Percentiles rank a stretch among this genome's conserved stretches.
These are phyloP conservation scores for Epinephelus malabaricus DNA, from an alignment of 2,797 vertebrate species.

Conservation along the genomic window DNA sequence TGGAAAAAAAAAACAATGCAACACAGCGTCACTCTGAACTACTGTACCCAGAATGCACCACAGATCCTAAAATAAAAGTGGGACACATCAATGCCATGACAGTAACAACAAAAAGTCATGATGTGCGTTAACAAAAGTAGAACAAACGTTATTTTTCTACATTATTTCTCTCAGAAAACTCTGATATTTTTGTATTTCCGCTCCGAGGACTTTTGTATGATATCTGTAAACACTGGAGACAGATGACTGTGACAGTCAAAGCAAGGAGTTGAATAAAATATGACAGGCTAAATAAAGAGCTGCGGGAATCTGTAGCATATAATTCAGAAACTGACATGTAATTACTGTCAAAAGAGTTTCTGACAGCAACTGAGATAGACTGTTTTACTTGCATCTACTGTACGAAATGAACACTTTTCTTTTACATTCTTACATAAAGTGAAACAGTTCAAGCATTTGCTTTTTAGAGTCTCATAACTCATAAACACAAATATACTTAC, in stretches of 20 bases:
- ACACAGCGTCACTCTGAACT: constrained; percentile 50
- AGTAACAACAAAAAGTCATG: constrained; percentile 11
- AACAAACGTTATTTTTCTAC: constrained; percentile 53
- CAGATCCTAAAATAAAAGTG: constrained; percentile 55
- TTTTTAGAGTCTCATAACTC: not conserved
- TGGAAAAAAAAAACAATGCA: constrained; percentile 57
- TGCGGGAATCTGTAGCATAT: constrained; percentile 54
- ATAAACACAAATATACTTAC: not conserved
- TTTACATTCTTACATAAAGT: constrained; percentile 13
- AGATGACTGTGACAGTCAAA: constrained; percentile 56
- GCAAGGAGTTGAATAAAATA: constrained; percentile 59
- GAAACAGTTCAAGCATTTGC: not conserved
- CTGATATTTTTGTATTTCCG: constrained; percentile 56
- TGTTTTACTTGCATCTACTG: constrained; percentile 30
- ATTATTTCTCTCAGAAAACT: constrained; percentile 33
- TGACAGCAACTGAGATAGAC: constrained; percentile 39
- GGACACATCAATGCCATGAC: constrained; percentile 45
- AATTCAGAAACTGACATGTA: constrained; percentile 65
- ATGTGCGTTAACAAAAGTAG: constrained; percentile 39
- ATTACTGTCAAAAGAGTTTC: constrained; percentile 68
- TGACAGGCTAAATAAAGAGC: constrained; percentile 75
- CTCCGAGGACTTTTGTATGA: constrained; percentile 45
- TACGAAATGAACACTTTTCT: constrained; percentile 2
- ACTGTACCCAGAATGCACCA: constrained; percentile 71
- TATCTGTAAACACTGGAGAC: constrained; percentile 61